Percentiles rank a stretch among this genome's conserved stretches.
These are phyloP conservation scores for Nasonia oneida DNA, from an alignment of 2,888 invertebrate genomes.

Conservation along the genomic window DNA sequence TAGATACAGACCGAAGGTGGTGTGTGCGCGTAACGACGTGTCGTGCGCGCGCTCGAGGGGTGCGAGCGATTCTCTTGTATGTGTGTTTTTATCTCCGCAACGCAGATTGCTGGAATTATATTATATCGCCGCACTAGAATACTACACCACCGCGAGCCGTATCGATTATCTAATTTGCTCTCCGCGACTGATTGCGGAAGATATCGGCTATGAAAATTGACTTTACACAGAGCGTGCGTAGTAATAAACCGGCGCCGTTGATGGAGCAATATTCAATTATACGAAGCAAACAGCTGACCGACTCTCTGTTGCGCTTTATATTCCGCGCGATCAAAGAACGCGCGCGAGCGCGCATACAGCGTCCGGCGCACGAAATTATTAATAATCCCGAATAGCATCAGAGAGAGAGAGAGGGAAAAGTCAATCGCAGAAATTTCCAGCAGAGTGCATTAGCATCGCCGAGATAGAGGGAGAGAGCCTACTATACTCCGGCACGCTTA, in stretches of 20 bases:
- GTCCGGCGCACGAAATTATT: not conserved
- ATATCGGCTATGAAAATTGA: constrained; percentile 3
- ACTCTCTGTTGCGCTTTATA: no score
- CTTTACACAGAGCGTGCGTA: no score
- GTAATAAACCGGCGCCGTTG: not conserved
- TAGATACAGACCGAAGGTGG: not conserved
- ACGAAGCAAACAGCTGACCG: not conserved
- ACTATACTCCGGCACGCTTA: not conserved
- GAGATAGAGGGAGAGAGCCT: not conserved
- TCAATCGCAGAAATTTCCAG: constrained; percentile 13
- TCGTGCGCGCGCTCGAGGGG: not conserved
- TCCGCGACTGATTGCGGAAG: not conserved
- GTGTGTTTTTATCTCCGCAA: not conserved
- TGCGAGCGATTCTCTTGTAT: not conserved
- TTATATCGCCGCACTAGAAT: not conserved
- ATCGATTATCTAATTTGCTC: not conserved
- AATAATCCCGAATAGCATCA: not conserved
- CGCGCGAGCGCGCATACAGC: no score
- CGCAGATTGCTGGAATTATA: not conserved
- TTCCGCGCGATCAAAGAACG: no score
- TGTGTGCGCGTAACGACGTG: not conserved
- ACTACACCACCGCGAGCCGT: not conserved
- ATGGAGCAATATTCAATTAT: not conserved
- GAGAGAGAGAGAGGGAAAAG: not conserved
- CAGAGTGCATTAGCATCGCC: constrained; percentile 4